These are phyloP conservation scores for Hippocampus zosterae DNA, from an alignment of 2,113 vertebrate species.

Conservation along the genomic window DNA sequence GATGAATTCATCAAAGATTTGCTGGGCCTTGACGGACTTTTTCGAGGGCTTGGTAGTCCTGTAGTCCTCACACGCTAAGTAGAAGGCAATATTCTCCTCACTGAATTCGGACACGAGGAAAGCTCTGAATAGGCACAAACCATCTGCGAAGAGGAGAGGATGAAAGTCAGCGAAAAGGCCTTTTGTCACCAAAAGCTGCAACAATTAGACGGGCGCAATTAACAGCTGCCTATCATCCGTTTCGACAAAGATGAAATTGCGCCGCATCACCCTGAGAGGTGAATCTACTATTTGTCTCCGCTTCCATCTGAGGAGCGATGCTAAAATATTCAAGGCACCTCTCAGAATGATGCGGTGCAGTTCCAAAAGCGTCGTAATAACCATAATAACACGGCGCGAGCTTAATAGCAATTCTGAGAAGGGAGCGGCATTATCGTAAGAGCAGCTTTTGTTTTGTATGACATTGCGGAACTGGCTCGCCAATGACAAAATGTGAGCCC, in stretches of 20 bases:
- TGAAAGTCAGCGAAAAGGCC: constrained; percentile 18
- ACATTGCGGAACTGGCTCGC: neutral
- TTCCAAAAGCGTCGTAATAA: neutral
- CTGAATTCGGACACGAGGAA: constrained; percentile 93
- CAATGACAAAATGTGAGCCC: neutral
- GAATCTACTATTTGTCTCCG: neutral
- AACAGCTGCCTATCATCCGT: neutral
- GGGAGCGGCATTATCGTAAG: neutral
- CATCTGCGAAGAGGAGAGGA: constrained; percentile 68
- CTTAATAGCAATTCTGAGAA: neutral
- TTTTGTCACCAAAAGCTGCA: neutral
- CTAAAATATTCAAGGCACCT: neutral
- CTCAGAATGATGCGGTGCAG: neutral
- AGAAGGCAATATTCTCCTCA: constrained; percentile 94
- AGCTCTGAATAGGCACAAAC: constrained; percentile 82
- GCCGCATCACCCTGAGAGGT: neutral
- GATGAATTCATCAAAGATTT: constrained; percentile 90
- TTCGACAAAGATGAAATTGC: neutral
- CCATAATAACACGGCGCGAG: neutral
- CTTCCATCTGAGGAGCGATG: neutral
- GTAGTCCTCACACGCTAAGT: constrained; percentile 92
- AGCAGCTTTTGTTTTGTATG: neutral
- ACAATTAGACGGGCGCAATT: neutral
- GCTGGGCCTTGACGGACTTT: constrained; percentile 80
- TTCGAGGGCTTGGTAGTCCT: constrained; percentile 78